These are phyloP conservation scores for Bemisia tabaci DNA, from an alignment of 1,140 invertebrate genomes.

Conservation along the genomic window DNA sequence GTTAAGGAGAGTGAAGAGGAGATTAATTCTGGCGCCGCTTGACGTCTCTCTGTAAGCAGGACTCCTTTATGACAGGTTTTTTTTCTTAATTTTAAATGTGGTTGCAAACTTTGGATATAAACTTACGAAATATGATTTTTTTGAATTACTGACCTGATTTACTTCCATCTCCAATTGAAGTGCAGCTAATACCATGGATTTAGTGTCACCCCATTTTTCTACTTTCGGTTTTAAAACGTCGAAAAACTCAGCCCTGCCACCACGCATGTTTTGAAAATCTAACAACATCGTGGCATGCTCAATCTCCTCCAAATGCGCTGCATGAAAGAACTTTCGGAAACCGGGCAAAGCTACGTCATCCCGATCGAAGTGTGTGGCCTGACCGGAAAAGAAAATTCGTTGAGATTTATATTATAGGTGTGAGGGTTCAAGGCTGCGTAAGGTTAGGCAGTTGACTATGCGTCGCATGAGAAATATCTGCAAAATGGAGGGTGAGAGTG, in stretches of 20 bases:
- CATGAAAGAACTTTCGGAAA: slow-evolving; percentile 53
- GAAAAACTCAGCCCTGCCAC: slow-evolving; percentile 46
- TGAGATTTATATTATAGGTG: neutral
- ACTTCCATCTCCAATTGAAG: slow-evolving; percentile 61
- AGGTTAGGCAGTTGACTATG: too few relatives aligned
- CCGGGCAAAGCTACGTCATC: slow-evolving; percentile 65
- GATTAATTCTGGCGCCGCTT: too few relatives aligned
- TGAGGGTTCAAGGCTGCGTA: too few relatives aligned
- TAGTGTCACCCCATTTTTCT: slow-evolving; percentile 44
- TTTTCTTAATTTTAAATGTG: too few relatives aligned
- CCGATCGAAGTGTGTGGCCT: slow-evolving; percentile 65
- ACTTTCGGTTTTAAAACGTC: slow-evolving; percentile 43
- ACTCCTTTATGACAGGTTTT: too few relatives aligned
- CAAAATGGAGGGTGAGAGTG: too few relatives aligned
- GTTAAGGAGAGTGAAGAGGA: too few relatives aligned
- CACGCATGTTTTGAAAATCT: slow-evolving; percentile 67
- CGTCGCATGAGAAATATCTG: too few relatives aligned
- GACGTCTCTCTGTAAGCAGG: too few relatives aligned
- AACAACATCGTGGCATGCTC: slow-evolving; percentile 61
- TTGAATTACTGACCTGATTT: slow-evolving; percentile 43
- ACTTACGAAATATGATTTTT: too few relatives aligned
- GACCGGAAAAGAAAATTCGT: slow-evolving; percentile 11
- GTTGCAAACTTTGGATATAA: too few relatives aligned
- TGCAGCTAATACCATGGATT: slow-evolving; percentile 55
- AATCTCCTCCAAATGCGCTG: slow-evolving; percentile 57